These are phyloP conservation scores for Aulostomus chinensis DNA, from an alignment of 2,797 vertebrate species.

Conservation along the genomic window DNA sequence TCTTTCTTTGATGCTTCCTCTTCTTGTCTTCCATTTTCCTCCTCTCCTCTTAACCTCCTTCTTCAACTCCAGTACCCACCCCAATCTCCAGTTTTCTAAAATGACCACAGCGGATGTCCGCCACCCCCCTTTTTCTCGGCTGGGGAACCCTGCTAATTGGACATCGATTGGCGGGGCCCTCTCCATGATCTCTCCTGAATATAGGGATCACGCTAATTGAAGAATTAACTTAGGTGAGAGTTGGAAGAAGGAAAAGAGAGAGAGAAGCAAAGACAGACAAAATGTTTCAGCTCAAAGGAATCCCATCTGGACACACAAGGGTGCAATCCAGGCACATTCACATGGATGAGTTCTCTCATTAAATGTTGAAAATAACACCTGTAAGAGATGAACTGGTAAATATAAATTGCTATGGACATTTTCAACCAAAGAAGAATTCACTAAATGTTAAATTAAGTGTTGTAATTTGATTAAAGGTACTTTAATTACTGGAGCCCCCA, in stretches of 20 bases:
- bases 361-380: conserved; percentile 4
- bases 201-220: conserved; percentile 75
- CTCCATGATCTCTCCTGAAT: conserved; percentile 77
- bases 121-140: conserved; percentile 24
- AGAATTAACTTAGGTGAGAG: conserved; percentile 77
- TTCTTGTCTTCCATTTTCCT: neutral
- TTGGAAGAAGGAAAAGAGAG: conserved; percentile 41
- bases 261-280: conserved; percentile 58
- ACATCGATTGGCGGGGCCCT: conserved; percentile 75
- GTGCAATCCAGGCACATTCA: conserved; percentile 2
- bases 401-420: conserved; percentile 22
- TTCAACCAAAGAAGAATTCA: conserved; percentile 19
- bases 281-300: conserved; percentile 61
- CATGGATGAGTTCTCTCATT: too few relatives aligned
- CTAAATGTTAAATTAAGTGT: conserved; percentile 27
- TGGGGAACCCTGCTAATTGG: conserved; percentile 71
- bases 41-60: conserved; percentile 6
- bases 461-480: conserved; percentile 26
- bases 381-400: neutral
- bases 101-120: conserved; percentile 23
- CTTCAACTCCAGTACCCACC: conserved; percentile 23
- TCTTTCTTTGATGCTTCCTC: conserved; percentile 20
- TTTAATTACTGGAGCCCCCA: conserved; percentile 22
- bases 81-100: conserved; percentile 16
- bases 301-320: conserved; percentile 16